A percentile compares a stretch with the other conserved stretches of the same genome.
phyloP scores from a whole-genome alignment of 2,113 vertebrate genomes.

The Spizaetus ornatus region DNA sequence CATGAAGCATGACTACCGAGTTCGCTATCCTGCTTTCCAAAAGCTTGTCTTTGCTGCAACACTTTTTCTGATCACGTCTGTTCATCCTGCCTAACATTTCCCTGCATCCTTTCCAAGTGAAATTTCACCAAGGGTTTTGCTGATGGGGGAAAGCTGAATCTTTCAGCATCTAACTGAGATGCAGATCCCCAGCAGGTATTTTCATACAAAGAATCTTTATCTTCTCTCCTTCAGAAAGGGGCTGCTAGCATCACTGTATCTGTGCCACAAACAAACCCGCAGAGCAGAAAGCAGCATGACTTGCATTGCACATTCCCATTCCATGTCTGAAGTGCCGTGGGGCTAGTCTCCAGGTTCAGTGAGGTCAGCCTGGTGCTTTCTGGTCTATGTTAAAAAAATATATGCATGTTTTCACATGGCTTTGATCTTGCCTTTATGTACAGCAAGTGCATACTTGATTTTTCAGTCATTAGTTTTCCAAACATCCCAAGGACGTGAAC shows the following conservation, averaged over 20 bases:
- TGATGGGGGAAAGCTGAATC: background rate
- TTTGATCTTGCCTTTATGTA: background rate
- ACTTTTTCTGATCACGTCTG: background rate
- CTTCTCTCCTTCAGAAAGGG: background rate
- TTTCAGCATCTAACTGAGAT: background rate
- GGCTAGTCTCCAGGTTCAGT: background rate
- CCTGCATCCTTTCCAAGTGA: background rate
- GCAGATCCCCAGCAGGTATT: background rate
- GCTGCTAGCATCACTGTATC: background rate
- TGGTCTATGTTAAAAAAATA: background rate
- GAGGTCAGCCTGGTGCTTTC: background rate
- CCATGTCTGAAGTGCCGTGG: background rate
- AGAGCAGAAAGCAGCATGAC: background rate
- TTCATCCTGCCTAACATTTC: background rate
- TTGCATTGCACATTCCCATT: background rate
- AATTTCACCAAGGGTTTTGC: background rate
- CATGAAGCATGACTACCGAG: background rate
- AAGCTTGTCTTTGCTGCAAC: background rate
- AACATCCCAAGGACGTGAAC: background rate
- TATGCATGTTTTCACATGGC: fast-evolving
- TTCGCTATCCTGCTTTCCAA: background rate
- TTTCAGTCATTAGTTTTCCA: background rate
- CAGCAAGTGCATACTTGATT: background rate
- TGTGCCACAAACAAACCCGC: background rate
- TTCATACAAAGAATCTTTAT: background rate